Evolutionary conservation across 2,888 invertebrate species (phyloP), one percentile per base, ranked within the genome.

Genomic region (Zygaena filipendulae): DNA sequence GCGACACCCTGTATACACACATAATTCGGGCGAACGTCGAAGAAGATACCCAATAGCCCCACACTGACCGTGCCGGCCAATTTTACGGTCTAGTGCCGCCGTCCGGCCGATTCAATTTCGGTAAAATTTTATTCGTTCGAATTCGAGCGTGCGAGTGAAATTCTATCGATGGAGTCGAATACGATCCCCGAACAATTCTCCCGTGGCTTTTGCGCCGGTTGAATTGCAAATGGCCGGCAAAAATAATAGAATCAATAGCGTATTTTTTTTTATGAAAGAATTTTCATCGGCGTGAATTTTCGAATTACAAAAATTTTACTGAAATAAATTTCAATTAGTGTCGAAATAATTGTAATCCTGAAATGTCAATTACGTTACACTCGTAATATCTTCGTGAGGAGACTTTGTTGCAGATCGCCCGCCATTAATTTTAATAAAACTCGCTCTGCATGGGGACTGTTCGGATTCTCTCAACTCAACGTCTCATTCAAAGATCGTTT

Each of bases 61-160:
- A 49, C 49, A 52, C 52, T 68, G 59, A 67, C 66, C 69, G 61
- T 52, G 47, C 59, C 59, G 59, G 47, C 66, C 75, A 75, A 79
- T 79, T 75, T 74, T 64, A 66, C 70, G 74, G 70, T 69, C 74
- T 66, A 54, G 60, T 60, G 68, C 53, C 53, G 45, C 44, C 56
- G 47, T 48, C 54, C 59, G 63, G 62, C 62, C 70, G 70, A 79
- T 72, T 79, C 77, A 77, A 79, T 79, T 77, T 71, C 60, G 67
- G 57, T 58, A 57, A 72, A 75, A 74, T 79, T 79, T 75, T 74
- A 75, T 74, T 72, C 67, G 62, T 39, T 53, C 56, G 62, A 61
- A 64, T 56, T 64, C 66, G 59, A 59, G 49, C 62, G 67, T 61
- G 55, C 61, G 50, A 62, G 62, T 62, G 66, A 58, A 68, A 62